Base-by-base conservation (phyloP, 1,140 invertebrate genomes). In the Telenomus remus region DNA sequence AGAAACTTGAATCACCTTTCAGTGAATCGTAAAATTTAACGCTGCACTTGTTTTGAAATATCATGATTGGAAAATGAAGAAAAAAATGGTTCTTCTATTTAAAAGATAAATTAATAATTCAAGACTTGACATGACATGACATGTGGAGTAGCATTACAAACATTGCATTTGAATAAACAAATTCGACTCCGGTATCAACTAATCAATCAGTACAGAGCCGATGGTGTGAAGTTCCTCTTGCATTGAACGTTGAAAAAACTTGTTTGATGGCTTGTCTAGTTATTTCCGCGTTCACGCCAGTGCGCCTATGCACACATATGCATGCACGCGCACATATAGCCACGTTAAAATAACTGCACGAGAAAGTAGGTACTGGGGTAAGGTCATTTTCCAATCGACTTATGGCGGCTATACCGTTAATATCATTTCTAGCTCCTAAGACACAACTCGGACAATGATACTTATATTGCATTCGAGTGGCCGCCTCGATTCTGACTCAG, bases 281-380 rank as follows among this genome's bases (percentile, higher is more conserved):
- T 51, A 76, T 71, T 71, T 76, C 66, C 61, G 55, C 49, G 49
- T 70, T 70, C 60, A n/a, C 54, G 64, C 35, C 57, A 48, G 7
- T 48, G 15, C 34, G 34, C 19, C 35, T 15, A 14, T 33, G 46
- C 14, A 56, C 9, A 49, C 48, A 34, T 15, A 47, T 14, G 44
- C 14, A 0, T 44, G 53, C 37, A 63, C 19, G 48, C 15, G 11
- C 16, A 59, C 48, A 15, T 19, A 34, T 10, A 55, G 12, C 8
- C 37, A 13, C 34, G 37, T 10, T 51, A 68, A 63, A 11, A n/a
- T 76, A 71, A 61, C 61, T 56, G 11, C 33, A 1, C 73, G 66
- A 71, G 74, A 76, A 76, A 76, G 74, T 76, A 76, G 74, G 74
- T 65, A 76, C 44, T 76, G 74, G 74, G 74, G 66, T 76, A 76